Evolutionary conservation across 2,797 vertebrate species (phyloP).

Genomic region (Varecia variegata): DNA sequence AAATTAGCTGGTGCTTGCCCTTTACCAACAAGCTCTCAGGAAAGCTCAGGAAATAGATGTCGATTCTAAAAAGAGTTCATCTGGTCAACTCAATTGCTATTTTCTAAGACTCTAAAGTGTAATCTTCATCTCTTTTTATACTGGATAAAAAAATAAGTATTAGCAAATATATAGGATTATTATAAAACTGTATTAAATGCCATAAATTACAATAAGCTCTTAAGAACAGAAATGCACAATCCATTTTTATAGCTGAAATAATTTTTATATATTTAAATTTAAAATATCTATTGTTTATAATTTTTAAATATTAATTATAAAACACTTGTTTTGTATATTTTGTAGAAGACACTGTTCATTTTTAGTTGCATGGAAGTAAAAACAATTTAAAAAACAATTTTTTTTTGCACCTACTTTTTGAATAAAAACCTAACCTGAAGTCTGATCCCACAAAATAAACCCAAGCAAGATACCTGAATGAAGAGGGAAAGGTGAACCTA

Average conservation of each 20-base stretch:
- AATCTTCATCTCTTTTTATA: not conserved
- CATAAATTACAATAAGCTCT: not conserved
- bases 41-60: slow-evolving; percentile 53
- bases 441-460: not conserved
- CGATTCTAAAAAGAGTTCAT: not conserved
- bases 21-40: slow-evolving; percentile 39
- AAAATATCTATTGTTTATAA: not conserved
- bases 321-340: not conserved
- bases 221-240: not conserved
- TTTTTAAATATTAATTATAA: slow-evolving; percentile 2
- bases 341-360: not conserved
- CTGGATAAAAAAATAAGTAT: not conserved
- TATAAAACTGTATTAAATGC: not conserved
- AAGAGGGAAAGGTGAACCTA: not conserved
- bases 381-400: not conserved
- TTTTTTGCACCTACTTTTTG: not conserved
- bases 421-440: not conserved
- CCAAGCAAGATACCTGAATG: not conserved
- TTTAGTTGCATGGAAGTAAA: not conserved
- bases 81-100: not conserved
- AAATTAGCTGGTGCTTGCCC: slow-evolving; percentile 72
- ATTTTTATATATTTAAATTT: not conserved
- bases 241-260: not conserved
- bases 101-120: not conserved
- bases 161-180: not conserved